Evolutionary conservation across 2,797 vertebrate genomes (phyloP), one percentile per base, ranked within the genome.

Genomic region (Petrocephalus schoutedeni): DNA sequence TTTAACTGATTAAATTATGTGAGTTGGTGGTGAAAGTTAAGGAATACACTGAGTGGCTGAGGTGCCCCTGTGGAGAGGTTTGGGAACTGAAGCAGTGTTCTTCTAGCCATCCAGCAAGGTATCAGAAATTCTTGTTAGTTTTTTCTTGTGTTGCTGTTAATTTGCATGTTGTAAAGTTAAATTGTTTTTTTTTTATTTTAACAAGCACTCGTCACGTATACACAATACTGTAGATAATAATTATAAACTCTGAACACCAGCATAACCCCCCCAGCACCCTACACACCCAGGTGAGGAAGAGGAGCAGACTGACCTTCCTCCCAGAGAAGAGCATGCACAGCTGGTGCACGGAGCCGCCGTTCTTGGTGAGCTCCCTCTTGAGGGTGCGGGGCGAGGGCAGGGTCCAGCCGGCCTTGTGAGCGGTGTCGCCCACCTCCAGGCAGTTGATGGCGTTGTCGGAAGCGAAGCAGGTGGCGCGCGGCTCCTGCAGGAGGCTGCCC

Each of bases 401-500:
- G 0, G 96, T 96, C 98, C 98, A 99, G 91, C 93, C 92, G 0
- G 94, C 89, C 6, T 95, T 57, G 92, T 93, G 92, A 0, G 87
- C 10, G 1, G 88, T 8, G 2, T 92, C 94, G 21, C 94, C 95
- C 0, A 88, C 92, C 32, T 98, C 97, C 0, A 96, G 91, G 94
- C 97, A 97, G 96, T 98, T 94, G 93, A 99, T 95, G 93, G 97
- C 97, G 54, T 97, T 98, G 94, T 99, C 98, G 0, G 98, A 99
- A 92, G 97, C 95, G 92, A 99, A 99, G 91, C 97, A 97, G 85
- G 96, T 92, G 3, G 95, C 90, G 4, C 96, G 96, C 19, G 96
- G 90, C 92, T 99, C 98, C 93, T 98, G 98, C 91, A 98, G 95
- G 32, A 99, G 96, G 93, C 97, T 98, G 89, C 98, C 98, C 90